Percentiles rank a stretch among this genome's conserved stretches.
Conservation (phyloP, 2,113 vertebrate species). For the Pseudorectes ferrugineus region DNA sequence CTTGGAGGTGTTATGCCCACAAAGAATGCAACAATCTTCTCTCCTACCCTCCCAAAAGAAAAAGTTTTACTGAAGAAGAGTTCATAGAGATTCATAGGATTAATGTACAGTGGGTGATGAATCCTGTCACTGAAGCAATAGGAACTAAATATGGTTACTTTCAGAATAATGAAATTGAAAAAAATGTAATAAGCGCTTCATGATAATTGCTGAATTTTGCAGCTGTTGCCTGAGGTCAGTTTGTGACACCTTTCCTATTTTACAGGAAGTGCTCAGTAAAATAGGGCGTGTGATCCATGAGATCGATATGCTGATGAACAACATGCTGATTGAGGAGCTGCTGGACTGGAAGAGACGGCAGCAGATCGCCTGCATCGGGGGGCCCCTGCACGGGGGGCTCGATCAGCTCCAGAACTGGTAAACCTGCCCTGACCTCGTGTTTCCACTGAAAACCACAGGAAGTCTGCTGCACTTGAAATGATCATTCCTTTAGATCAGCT, state of each 20-base stretch:
- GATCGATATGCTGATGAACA: constrained; percentile 83
- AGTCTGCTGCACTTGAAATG: neutral
- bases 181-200: fast-evolving
- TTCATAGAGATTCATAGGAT: neutral
- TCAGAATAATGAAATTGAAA: neutral
- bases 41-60: neutral
- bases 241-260: neutral
- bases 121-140: neutral
- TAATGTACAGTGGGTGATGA: neutral
- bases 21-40: neutral
- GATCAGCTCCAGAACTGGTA: constrained; percentile 98
- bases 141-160: neutral
- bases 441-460: constrained; percentile 72
- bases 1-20: neutral
- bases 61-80: neutral
- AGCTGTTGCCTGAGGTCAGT: neutral
- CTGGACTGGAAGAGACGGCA: constrained; percentile 92
- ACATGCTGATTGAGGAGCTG: constrained; percentile 85
- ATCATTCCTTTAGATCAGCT: neutral
- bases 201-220: neutral
- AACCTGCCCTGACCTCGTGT: neutral
- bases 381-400: constrained; percentile 85
- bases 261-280: constrained; percentile 88
- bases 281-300: constrained; percentile 88
- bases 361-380: constrained; percentile 92